Base-by-base conservation (phyloP, 2,113 vertebrate genomes). In the Plectropomus leopardus region DNA sequence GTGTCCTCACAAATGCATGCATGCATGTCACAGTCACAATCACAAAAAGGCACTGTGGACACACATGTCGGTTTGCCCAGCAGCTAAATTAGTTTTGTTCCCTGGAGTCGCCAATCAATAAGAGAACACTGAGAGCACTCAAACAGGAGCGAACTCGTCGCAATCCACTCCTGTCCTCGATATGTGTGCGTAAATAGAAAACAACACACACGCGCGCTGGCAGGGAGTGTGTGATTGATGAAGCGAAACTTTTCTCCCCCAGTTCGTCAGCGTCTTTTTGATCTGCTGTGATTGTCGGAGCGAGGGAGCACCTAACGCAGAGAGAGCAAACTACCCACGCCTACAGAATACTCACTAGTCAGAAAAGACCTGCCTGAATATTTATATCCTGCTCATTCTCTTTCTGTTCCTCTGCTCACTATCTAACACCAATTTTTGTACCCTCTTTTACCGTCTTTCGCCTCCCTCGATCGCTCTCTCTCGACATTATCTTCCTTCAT, bases 211-310 rank as follows among this genome's bases (percentile, higher is more conserved):
- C 24, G 11, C 45, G 70, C 24, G 11, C 45, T 5, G 63, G 36
- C 50, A 47, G 53, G 7, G 36, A 84, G 69, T 10, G 23, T 54
- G 76, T 87, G 87, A 92, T 88, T 89, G 89, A 92, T 90, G 82
- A 90, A 80, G 77, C 30, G 0, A 72, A 88, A 86, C 88, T 82
- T 88, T 86, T 61, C 76, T 64, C 44, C 28, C 24, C 68, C 32
- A 58, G 69, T 88, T 86, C 59, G 47, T 82, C 83, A 77, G 76
- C 79, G 59, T 85, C 84, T 89, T 91, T 90, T 90, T 86, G 80
- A 92, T 92, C 83, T 82, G 40, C 70, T 42, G n/a, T 74, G 71
- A 91, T 80, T 85, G 77, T 53, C 34, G 17, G 67, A 78, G 80
- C 36, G 70, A 85, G 78, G 72, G 74, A 76, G 72, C 76, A 58